Percentiles rank a stretch among this genome's conserved stretches.
phyloP scores from a whole-genome alignment of 2,113 vertebrate species.

The Anguilla japonica region DNA sequence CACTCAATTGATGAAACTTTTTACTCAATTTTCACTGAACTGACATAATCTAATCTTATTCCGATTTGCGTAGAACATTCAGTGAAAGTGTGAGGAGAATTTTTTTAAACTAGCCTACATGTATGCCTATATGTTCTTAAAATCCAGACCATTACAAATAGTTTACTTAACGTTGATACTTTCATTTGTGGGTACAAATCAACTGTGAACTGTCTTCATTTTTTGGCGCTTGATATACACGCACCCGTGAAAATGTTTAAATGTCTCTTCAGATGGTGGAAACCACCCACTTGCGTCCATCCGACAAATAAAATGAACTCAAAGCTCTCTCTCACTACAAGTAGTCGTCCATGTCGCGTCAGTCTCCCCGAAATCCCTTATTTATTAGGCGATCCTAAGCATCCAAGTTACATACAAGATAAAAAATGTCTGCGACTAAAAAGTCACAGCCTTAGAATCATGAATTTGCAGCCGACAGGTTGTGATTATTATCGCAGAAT shows the following conservation, averaged over 20 bases:
- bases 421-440: neutral
- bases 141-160: no score
- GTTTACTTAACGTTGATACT: neutral
- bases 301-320: neutral
- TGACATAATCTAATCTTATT: no score
- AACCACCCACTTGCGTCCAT: neutral
- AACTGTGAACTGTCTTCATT: neutral
- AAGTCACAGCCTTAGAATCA: neutral
- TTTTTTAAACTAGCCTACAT: no score
- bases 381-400: neutral
- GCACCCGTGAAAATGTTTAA: neutral
- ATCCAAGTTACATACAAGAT: neutral
- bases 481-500: neutral
- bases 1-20: no score
- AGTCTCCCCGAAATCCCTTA: neutral
- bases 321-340: neutral
- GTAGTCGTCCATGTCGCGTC: neutral
- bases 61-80: neutral
- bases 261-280: constrained; percentile 5
- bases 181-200: neutral
- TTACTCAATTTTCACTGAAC: no score
- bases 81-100: neutral
- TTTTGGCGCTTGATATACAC: neutral
- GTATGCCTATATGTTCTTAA: no score
- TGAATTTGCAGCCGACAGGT: neutral